Conservation (phyloP, 2,797 vertebrate genomes). For the Lutjanus argentimaculatus region DNA sequence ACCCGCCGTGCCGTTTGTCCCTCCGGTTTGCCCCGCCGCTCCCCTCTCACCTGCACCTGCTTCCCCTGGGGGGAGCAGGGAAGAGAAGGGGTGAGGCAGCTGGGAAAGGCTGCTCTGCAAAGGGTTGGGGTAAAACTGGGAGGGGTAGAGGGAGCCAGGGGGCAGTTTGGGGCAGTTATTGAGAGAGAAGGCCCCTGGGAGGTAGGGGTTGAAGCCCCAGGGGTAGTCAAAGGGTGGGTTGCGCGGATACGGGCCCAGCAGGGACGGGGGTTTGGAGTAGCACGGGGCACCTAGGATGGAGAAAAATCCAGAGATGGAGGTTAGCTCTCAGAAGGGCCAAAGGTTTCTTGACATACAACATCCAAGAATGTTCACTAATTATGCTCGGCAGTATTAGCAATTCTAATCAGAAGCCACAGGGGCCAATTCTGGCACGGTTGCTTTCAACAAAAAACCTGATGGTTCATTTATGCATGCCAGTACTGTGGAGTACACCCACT, state of each 20-base stretch:
- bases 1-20: slow-evolving; percentile 80
- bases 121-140: slow-evolving; percentile 93
- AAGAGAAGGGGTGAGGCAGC: slow-evolving; percentile 89
- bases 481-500: slow-evolving; percentile 61
- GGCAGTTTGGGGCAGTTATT: slow-evolving; percentile 93
- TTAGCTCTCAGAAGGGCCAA: slow-evolving; percentile 76
- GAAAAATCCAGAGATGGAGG: slow-evolving; percentile 68
- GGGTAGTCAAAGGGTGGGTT: slow-evolving; percentile 92
- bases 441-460: slow-evolving; percentile 73
- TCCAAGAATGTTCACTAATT: slow-evolving; percentile 83
- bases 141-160: slow-evolving; percentile 92
- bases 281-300: slow-evolving; percentile 87
- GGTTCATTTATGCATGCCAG: slow-evolving; percentile 80
- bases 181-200: slow-evolving; percentile 92
- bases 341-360: slow-evolving; percentile 82
- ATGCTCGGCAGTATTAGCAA: slow-evolving; percentile 80
- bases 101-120: slow-evolving; percentile 90
- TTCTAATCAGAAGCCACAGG: slow-evolving; percentile 82
- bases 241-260: slow-evolving; percentile 91
- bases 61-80: slow-evolving; percentile 85
- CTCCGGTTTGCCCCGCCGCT: slow-evolving; percentile 77
- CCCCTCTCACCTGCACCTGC: slow-evolving; percentile 81
- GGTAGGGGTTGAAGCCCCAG: slow-evolving; percentile 95
- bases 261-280: slow-evolving; percentile 92
- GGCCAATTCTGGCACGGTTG: slow-evolving; percentile 73